Base-by-base conservation (phyloP, 2,888 invertebrate genomes). In the Rhyacophila evoluta region DNA sequence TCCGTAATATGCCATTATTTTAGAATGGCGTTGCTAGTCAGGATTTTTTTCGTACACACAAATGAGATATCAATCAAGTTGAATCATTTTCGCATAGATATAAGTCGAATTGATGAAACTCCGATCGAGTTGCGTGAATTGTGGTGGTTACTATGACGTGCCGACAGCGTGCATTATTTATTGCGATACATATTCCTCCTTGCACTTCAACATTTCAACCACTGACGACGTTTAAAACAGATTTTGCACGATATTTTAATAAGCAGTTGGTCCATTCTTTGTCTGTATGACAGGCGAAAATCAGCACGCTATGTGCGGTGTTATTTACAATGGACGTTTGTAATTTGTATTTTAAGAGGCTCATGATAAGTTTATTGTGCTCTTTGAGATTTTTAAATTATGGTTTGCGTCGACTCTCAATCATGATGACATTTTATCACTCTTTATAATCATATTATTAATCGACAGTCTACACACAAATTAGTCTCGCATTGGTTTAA, bases 171-270 rank as follows among this genome's bases (percentile, higher is more conserved):
- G 55, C 55, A 55, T 55, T 55, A 55, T 55, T 55, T 55, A 55
- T 39, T 39, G 39, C 39, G 15, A 15, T n/a, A n/a, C n/a, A n/a
- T 39, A 39, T 25, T 55, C 19, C 55, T 25, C 55, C 19, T 55
- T 55, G 55, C 25, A 55, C 55, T 55, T 55, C 55, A 55, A 55
- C 55, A 55, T 55, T 55, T 55, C 55, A 55, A 55, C 55, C 25
- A 19, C 19, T 55, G 55, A 55, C 15, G 55, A 55, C 55, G 55
- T 55, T 55, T 55, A 25, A 55, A 55, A 25, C 25, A 25, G 25
- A 55, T 55, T 55, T 55, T 19, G 55, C 55, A 55, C 55, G 55
- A 55, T 55, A 55, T 55, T 55, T 25, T 55, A 55, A 55, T 55
- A 55, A 55, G 55, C 55, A 55, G 55, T 55, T 55, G 55, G 55